Base-by-base conservation (phyloP, 2,888 invertebrate genomes). In the Nebria brevicollis region DNA sequence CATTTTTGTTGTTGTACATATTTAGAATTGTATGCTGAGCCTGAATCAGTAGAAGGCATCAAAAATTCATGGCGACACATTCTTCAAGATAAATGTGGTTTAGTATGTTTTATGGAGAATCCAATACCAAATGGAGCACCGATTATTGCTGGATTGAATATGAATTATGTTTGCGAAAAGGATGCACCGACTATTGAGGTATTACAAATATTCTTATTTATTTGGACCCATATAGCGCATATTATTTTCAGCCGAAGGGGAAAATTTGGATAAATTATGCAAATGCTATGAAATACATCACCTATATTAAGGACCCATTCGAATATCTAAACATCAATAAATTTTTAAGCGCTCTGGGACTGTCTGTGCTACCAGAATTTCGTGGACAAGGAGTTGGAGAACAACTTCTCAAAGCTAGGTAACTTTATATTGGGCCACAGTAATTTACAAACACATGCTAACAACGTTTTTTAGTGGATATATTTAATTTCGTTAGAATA, bases 81-180 rank as follows among this genome's bases (percentile, higher is more conserved):
- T 11, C 64, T 90, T n/a, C 80, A 85, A 10, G 85, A 88, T 81
- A 87, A 87, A 64, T 80, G 88, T 10, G 83, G 86, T 1, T 82
- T 90, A 41, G 87, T 85, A 7, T 89, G 89, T 43, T 88, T 88
- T 70, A 85, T 86, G 54, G 86, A 88, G 26, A 82, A 82, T 72
- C 75, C 83, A 15, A 85, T 88, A 83, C 85, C 85, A 0, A 85
- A 86, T 25, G 86, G 86, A 3, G 85, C 87, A 82, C 85, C 87
- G 0, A 84, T 86, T 76, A 84, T 90, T 5, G 89, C 87, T 0
- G 90, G 88, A n/a, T 75, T 86, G 4, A 90, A 89, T 83, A 82
- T 87, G 54, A 78, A 88, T 1, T 84, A 82, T 11, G 34, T 86
- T 0, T 77, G 65, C 8, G 66, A 81, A 1, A 84, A 85, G 34